Evolutionary conservation across 53 echinoderm and acorn worm species (phyloP).

Genomic region (Stichopus horrens): DNA sequence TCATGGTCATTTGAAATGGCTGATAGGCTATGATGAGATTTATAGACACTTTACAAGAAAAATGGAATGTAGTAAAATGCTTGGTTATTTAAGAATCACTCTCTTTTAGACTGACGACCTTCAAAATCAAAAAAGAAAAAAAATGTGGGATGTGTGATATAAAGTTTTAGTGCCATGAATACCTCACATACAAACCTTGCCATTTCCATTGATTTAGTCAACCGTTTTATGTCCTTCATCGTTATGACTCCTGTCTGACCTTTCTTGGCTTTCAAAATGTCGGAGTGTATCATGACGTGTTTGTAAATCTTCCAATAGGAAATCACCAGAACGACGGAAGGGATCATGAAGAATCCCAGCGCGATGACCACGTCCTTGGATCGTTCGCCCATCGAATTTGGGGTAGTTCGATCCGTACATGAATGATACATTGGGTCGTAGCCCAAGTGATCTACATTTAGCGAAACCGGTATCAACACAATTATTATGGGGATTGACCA

Average conservation of each 20-base stretch:
- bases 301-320: slow-evolving; percentile 49
- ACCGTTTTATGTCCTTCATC: slow-evolving; percentile 29
- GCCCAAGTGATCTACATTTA: slow-evolving; percentile 21
- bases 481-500: slow-evolving; percentile 28
- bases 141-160: too few species aligned
- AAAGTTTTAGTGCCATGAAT: too few species aligned
- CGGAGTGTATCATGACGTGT: slow-evolving; percentile 28
- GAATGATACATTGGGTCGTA: slow-evolving; percentile 39
- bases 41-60: too few species aligned
- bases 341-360: slow-evolving; percentile 27
- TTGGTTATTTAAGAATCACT: too few species aligned
- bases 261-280: slow-evolving; percentile 35
- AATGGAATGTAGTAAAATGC: too few species aligned
- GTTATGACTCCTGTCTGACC: slow-evolving; percentile 27
- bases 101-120: too few species aligned
- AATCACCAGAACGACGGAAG: neutral
- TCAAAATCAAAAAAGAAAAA: too few species aligned
- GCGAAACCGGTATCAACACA: slow-evolving; percentile 24
- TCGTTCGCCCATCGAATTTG: neutral
- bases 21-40: too few species aligned
- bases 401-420: neutral
- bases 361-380: slow-evolving; percentile 16
- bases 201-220: slow-evolving; percentile 13
- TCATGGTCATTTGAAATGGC: too few species aligned
- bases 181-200: neutral